Evolutionary conservation across 2,797 vertebrate genomes (phyloP).

Genomic region (Malacoraja senta): DNA sequence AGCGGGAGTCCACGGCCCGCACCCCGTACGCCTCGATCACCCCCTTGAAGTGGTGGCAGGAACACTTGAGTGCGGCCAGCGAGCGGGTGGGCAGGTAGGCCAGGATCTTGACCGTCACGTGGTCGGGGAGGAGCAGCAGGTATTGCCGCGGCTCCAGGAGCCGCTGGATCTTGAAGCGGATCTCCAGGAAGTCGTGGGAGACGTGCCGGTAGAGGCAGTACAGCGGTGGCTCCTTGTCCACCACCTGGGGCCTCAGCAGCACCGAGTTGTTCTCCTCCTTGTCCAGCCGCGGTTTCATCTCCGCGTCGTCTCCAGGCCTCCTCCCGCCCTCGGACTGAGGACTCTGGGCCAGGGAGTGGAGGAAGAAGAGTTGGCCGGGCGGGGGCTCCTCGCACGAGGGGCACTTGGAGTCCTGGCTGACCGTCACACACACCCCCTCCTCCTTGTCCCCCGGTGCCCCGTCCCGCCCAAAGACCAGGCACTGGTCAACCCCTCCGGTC

Average conservation of each 20-base stretch:
- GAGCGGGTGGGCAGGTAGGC: constrained; percentile 79
- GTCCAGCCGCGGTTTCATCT: constrained; percentile 7
- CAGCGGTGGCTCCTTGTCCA: constrained; percentile 66
- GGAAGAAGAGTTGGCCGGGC: constrained; percentile 80
- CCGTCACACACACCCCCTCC: constrained; percentile 77
- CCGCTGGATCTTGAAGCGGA: constrained; percentile 91
- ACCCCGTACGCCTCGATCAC: constrained; percentile 85
- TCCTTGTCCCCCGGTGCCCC: constrained; percentile 81
- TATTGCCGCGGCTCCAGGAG: constrained; percentile 89
- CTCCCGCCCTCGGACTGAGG: constrained; percentile 52
- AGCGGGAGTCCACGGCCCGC: constrained; percentile 78
- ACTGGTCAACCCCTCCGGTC: constrained; percentile 87
- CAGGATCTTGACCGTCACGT: constrained; percentile 89
- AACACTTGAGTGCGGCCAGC: constrained; percentile 87
- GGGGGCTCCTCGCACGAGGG: constrained; percentile 65
- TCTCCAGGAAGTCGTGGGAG: constrained; percentile 90
- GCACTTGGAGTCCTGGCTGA: constrained; percentile 51
- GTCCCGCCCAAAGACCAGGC: constrained; percentile 87
- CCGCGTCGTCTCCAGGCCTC: neutral
- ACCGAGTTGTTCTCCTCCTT: constrained; percentile 37
- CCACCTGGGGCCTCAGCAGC: constrained; percentile 33
- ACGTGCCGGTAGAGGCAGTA: constrained; percentile 91
- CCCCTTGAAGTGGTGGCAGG: constrained; percentile 83
- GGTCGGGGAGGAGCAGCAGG: constrained; percentile 85
- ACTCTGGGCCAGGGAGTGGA: constrained; percentile 56